A percentile compares a stretch with the other conserved stretches of the same genome.
Conservation (phyloP, 2,888 invertebrate species). For the Andrena camellia region DNA sequence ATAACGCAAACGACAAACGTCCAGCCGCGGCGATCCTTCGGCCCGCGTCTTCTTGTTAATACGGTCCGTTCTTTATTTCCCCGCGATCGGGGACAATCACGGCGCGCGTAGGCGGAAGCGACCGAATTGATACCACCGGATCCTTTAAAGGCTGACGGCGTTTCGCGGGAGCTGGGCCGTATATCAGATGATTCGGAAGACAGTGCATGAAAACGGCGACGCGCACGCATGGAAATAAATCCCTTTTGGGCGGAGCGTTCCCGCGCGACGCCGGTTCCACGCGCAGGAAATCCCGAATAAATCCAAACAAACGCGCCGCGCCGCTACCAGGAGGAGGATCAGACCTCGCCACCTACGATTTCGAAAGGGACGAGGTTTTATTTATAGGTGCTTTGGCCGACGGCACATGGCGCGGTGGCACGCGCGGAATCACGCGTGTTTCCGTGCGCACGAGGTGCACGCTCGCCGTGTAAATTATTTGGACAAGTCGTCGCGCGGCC, state of each 20-base stretch:
- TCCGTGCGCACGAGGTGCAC: conserved; percentile 62
- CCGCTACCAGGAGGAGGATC: conserved; percentile 66
- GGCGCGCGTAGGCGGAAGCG: not conserved
- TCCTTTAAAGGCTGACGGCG: too few species aligned
- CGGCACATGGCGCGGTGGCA: conserved; percentile 74
- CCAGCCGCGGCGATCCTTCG: not conserved
- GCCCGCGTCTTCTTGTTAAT: not conserved
- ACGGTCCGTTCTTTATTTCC: conserved; percentile 22
- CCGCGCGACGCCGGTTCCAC: conserved; percentile 61
- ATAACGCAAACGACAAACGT: conserved; percentile 20
- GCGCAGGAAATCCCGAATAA: conserved; percentile 77
- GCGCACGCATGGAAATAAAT: conserved; percentile 69
- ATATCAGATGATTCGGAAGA: conserved; percentile 16
- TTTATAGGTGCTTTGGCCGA: conserved; percentile 75
- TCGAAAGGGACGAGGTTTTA: conserved; percentile 74
- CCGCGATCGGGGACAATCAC: not conserved
- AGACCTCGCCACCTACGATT: conserved; percentile 75
- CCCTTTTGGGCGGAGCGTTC: conserved; percentile 54
- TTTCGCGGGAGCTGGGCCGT: not conserved
- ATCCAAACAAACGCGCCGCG: conserved; percentile 75
- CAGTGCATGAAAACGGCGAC: conserved; percentile 31
- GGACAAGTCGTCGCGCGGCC: conserved; percentile 69
- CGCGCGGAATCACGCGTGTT: conserved; percentile 74
- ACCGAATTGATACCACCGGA: conserved; percentile 4
- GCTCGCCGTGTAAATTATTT: conserved; percentile 76